Evolutionary conservation across 2,888 invertebrate genomes (phyloP), one percentile per base, ranked within the genome.

Genomic region (Netelia melanura): DNA sequence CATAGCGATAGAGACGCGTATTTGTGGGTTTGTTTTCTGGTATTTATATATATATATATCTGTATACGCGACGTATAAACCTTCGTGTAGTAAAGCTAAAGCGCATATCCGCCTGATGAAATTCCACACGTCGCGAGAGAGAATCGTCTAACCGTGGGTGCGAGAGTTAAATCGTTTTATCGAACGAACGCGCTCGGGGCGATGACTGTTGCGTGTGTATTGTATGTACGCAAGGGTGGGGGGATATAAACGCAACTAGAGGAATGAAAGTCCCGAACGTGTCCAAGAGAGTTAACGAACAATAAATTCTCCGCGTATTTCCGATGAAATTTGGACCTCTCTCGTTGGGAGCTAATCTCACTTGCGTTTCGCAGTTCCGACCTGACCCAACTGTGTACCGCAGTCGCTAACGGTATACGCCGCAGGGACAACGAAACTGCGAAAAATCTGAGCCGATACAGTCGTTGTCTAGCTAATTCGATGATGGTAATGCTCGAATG

Each of bases 291-390:
- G 58, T 67, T 64, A 79, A 75, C 78, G 54, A 84, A 81, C 79
- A 64, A 84, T 84, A 79, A 84, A 84, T 86, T 81, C 58, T 76
- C 48, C 79, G 75, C 84, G 79, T 81, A 81, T 81, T 72, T 67
- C 56, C 54, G 48, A 68, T 38, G 25, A 25, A 58, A 68, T 58
- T 52, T 44, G 68, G 61, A 38, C 38, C 17, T 17, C 54, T 77
- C 58, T 48, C 71, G 67, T 52, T 56, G 52, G 48, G 10, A 10
- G 23, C 43, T 25, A 56, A 10, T 56, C 43, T 56, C 38, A 14
- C 30, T 71, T 23, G 30, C 5, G 30, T 30, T 30, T 0, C 30
- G 30, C 30, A 30, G 30, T 30, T 30, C 30, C 30, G 30, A 30
- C 30, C 30, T 30, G 30, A 30, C 30, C 30, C 30, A 30, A 30